Conservation (phyloP, 2,888 invertebrate genomes). For the Rhamphomyia laevipes region DNA sequence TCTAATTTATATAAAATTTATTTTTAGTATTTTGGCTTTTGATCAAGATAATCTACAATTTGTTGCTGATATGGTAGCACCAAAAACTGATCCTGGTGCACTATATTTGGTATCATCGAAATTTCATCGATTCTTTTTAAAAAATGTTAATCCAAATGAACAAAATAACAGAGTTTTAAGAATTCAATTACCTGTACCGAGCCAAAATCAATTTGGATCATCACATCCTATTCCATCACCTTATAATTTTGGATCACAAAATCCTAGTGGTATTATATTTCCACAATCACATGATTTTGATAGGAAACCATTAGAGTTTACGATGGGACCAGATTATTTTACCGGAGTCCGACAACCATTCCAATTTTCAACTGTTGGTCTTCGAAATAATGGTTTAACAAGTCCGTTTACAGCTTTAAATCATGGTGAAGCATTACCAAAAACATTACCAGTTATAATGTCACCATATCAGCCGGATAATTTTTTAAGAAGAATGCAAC, state of each 20-base stretch:
- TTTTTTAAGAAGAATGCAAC: too few relatives aligned
- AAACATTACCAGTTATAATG: not conserved
- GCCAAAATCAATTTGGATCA: not conserved
- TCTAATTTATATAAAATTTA: not conserved
- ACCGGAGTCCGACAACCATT: slow-evolving; percentile 26
- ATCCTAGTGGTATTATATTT: slow-evolving; percentile 9
- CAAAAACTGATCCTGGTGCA: slow-evolving; percentile 53
- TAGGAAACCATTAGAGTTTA: not conserved
- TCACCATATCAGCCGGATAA: not conserved
- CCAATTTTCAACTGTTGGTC: slow-evolving; percentile 23
- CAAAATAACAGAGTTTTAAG: slow-evolving; percentile 64
- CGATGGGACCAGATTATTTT: slow-evolving; percentile 17
- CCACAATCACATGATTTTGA: not conserved
- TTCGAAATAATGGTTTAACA: slow-evolving; percentile 24
- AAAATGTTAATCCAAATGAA: slow-evolving; percentile 53
- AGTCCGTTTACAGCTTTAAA: slow-evolving; percentile 34
- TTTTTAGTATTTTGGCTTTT: slow-evolving; percentile 53
- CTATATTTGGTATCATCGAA: slow-evolving; percentile 64
- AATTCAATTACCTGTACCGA: slow-evolving; percentile 28
- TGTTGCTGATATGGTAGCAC: slow-evolving; percentile 60
- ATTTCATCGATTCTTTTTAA: slow-evolving; percentile 70
- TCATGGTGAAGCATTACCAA: slow-evolving; percentile 29
- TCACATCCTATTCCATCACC: not conserved
- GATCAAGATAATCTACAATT: slow-evolving; percentile 65
- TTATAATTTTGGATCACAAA: slow-evolving; percentile 14